Base-by-base conservation (phyloP, 2,113 vertebrate genomes). In the Caranx melampygus region DNA sequence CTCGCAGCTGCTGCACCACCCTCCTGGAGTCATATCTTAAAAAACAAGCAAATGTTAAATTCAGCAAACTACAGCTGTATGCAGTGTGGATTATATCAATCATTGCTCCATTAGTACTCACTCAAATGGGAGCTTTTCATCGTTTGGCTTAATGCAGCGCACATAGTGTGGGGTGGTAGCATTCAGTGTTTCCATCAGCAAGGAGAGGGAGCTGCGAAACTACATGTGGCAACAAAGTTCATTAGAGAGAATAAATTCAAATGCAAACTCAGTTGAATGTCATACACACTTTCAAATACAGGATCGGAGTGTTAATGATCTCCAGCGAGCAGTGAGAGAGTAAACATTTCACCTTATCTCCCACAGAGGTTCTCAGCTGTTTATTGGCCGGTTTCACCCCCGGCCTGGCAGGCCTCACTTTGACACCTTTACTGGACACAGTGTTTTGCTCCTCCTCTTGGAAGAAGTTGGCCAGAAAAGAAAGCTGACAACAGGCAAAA, bases 71-170 rank as follows among this genome's bases (percentile, higher is more conserved):
- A 57, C 14, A 16, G 47, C 61, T 33, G 18, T 45, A 0, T 54
- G 34, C 15, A 33, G 12, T n/a, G 21, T 8, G 35, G 35, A 33
- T 14, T 8, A 10, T 51, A 1, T 14, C 0, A 82, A 70, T 40
- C 1, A 26, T 45, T 45, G 20, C 26, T 54, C 45, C 4, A 75
- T 26, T 40, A 33, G 12, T 63, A 96, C 97, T 96, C 84, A 99
- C 98, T 98, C 96, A 89, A 99, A 99, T 4, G 97, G 95, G 51
- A 96, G 58, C 78, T 99, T 99, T 66, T 96, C 94, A 63, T 99
- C 98, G 0, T 99, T 99, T 12, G 98, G 98, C 85, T 99, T 99
- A 90, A 99, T 97, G 91, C 98, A 99, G 26, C 98, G 95, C 0
- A 99, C 98, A 0, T 99, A 99, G 84, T 99, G 98, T 70, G 98